A percentile compares a stretch with the other conserved stretches of the same genome.
Evolutionary conservation across 2,888 invertebrate species (phyloP).

Genomic region (Tinea pellionella): DNA sequence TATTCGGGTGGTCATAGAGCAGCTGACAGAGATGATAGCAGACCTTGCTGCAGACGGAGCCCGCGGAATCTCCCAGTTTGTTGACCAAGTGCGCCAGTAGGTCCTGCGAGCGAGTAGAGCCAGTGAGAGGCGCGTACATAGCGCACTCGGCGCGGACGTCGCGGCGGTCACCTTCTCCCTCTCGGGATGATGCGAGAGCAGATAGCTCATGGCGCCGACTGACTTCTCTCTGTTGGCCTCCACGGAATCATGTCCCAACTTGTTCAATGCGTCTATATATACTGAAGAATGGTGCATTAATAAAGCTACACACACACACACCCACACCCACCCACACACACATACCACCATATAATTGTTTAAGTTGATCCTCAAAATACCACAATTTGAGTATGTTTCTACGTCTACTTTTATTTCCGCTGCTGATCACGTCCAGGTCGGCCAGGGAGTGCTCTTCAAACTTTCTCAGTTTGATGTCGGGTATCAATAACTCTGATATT

Average conservation of each 20-base stretch:
- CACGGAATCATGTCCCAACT: conserved; percentile 81
- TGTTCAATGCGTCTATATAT: conserved; percentile 79
- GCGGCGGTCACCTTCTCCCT: conserved; percentile 91
- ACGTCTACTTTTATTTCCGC: conserved; percentile 73
- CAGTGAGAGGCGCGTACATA: no score
- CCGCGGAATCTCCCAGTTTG: conserved; percentile 94
- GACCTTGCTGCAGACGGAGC: conserved; percentile 89
- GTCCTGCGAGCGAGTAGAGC: conserved; percentile 50
- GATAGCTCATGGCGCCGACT: conserved; percentile 77
- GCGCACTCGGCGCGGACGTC: no score
- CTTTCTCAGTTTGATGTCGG: conserved; percentile 72
- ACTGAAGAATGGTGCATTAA: conserved; percentile 30
- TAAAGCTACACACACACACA: neutral
- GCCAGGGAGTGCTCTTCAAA: conserved; percentile 75
- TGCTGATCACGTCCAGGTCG: conserved; percentile 66
- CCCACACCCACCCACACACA: neutral
- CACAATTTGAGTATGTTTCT: conserved; percentile 79
- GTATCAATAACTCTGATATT: conserved; percentile 75
- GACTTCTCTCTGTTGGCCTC: conserved; percentile 86
- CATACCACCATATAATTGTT: conserved; percentile 75
- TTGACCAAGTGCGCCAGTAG: conserved; percentile 87
- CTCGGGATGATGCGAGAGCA: conserved; percentile 84
- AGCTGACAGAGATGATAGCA: conserved; percentile 87
- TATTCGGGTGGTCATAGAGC: conserved; percentile 86
- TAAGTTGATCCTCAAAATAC: conserved; percentile 91